Conservation (phyloP, 2,113 vertebrate species). For the Rhipidura dahli region DNA sequence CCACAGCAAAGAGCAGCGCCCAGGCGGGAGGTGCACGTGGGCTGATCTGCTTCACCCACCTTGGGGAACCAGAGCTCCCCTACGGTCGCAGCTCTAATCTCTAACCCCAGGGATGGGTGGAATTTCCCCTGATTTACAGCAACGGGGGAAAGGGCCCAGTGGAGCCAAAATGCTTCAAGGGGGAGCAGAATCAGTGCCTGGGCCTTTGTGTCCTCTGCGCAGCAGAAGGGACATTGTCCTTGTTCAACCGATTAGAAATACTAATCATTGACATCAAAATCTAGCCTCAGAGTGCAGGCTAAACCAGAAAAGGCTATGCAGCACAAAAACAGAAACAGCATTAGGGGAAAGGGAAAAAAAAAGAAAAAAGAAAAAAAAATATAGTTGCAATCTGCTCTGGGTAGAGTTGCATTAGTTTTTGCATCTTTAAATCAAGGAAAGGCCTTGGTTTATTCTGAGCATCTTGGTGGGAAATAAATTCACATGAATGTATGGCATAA, state of each 20-base stretch:
- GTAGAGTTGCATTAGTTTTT: constrained; percentile 29
- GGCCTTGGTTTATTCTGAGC: background rate
- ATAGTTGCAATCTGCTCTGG: background rate
- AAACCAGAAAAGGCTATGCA: constrained; percentile 30
- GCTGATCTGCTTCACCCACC: background rate
- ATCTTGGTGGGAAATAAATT: constrained; percentile 14
- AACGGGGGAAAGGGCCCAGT: background rate
- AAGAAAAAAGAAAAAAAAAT: background rate
- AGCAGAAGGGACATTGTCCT: constrained; percentile 67
- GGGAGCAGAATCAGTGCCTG: constrained; percentile 54
- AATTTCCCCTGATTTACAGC: constrained; percentile 51
- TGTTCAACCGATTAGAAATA: constrained; percentile 68
- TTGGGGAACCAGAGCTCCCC: background rate
- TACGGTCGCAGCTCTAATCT: background rate
- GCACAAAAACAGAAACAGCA: background rate
- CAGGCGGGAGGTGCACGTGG: rapidly evolving
- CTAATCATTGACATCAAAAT: constrained; percentile 67
- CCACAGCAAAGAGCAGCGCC: background rate
- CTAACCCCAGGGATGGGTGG: background rate
- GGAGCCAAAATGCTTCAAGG: constrained; percentile 26
- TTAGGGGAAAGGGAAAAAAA: background rate
- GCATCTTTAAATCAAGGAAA: constrained; percentile 20
- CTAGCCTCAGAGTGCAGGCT: constrained; percentile 37
- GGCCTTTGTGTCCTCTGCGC: constrained; percentile 46
- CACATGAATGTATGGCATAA: background rate